These are phyloP conservation scores for human DNA, from an alignment of 2,113 vertebrate species.

Conservation along the genomic window GRCh38 chr4:170182001-170182500, in stretches of 20 bases:
- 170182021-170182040: conserved; percentile 11
- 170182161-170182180: conserved; percentile 36
- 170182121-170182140: background rate
- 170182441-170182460: background rate
- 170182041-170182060: background rate
- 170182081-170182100: background rate
- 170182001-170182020: conserved; percentile 56
- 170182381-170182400: background rate
- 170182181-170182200: conserved; percentile 24
- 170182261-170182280: background rate
- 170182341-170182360: background rate
- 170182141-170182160: background rate
- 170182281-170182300: background rate
- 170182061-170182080: background rate
- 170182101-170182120: background rate
- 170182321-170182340: background rate
- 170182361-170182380: background rate
- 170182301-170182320: background rate
- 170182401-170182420: conserved; percentile 31
- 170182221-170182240: background rate
- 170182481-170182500: background rate
- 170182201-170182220: background rate
- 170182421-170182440: conserved; percentile 13
- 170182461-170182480: background rate
- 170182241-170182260: conserved; percentile 2